Base-by-base conservation (phyloP, 2,888 invertebrate genomes). In the Uloborus plumipes region DNA sequence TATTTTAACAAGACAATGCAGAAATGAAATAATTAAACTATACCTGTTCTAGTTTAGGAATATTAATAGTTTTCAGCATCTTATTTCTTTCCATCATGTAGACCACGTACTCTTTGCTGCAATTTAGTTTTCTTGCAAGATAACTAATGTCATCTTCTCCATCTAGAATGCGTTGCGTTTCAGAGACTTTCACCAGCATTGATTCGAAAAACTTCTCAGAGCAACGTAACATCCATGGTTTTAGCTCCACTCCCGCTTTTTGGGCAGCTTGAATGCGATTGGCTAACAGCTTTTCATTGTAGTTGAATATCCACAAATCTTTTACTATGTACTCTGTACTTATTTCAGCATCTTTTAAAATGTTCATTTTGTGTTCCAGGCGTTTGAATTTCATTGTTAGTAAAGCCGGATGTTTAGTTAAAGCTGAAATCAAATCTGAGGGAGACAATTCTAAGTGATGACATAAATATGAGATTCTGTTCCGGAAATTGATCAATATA, bases 221-320 rank as follows among this genome's bases (percentile, higher is more conserved):
- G 22, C 82, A 76, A 7, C 82, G 65, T 26, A 82, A 31, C 64
- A 76, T 71, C 82, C 82, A 82, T 0, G 82, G 82, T 47, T 82
- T 82, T 15, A 76, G 22, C 18, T 72, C 70, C 7, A 76, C 61
- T n/a, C 76, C 72, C 0, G 76, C 72, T 14, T 53, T 55, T 55
- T 26, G n/a, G 9, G 82, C 82, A 15, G 71, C 55, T 11, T 64
- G 53, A 20, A 76, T 76, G 39, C 82, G 47, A 13, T 18, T 39
- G 16, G 39, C 49, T 4, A 82, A 31, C 1, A 70, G n/a, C 4
- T 59, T 53, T 55, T 81, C 81, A 64, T 61, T 70, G 13, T 76
- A 79, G 47, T 82, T 76, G 49, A 82, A 82, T 39, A 82, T 82
- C 82, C 82, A 82, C 1, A 82, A 59, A 59, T 82, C 82, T 62